These are phyloP conservation scores for Tachina lurida DNA, from an alignment of 2,888 invertebrate species.

Conservation along the genomic window DNA sequence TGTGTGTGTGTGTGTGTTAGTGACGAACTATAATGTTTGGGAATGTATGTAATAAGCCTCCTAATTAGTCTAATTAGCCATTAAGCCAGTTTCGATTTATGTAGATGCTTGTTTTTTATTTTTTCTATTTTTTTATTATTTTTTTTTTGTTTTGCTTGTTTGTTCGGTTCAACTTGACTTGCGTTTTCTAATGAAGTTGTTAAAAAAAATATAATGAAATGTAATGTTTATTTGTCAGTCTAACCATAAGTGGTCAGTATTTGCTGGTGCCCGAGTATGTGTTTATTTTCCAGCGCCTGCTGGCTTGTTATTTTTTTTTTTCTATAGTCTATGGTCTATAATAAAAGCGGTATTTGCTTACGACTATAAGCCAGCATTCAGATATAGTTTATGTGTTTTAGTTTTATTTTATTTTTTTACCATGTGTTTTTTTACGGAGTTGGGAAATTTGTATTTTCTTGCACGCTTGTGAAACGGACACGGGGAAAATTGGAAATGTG, in stretches of 20 bases:
- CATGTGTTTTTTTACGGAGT: neutral
- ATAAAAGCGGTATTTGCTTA: slow-evolving; percentile 44
- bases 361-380: slow-evolving; percentile 27
- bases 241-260: slow-evolving; percentile 39
- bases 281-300: slow-evolving; percentile 47
- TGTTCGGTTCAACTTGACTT: slow-evolving; percentile 51
- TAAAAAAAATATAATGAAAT: slow-evolving; percentile 65
- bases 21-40: slow-evolving; percentile 32
- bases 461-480: neutral
- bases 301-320: slow-evolving; percentile 13
- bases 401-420: slow-evolving; percentile 7
- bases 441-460: neutral
- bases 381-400: slow-evolving; percentile 22
- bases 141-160: slow-evolving; percentile 29
- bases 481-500: neutral
- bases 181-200: slow-evolving; percentile 68
- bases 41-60: slow-evolving; percentile 65
- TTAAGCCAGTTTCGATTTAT: slow-evolving; percentile 68
- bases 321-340: neutral
- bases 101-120: slow-evolving; percentile 26
- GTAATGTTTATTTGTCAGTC: slow-evolving; percentile 42
- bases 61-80: slow-evolving; percentile 72
- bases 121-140: slow-evolving; percentile 6
- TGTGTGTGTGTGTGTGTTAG: slow-evolving; percentile 1
- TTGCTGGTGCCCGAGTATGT: slow-evolving; percentile 32